Percentiles rank a stretch among this genome's conserved stretches.
phyloP scores from a whole-genome alignment of 2,888 invertebrate genomes.

The Rhingia rostrata region DNA sequence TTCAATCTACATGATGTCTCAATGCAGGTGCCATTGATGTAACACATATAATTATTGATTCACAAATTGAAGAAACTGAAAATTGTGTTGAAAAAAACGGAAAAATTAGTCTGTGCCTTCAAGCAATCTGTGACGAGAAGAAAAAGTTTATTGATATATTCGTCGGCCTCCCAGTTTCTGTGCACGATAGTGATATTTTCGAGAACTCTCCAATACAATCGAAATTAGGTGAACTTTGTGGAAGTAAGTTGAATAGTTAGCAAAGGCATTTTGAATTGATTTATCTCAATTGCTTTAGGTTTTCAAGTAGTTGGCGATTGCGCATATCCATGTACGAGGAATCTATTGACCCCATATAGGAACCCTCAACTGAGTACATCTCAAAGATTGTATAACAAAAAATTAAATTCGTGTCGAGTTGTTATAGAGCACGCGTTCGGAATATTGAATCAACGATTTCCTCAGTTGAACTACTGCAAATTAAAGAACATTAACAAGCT shows the following conservation, averaged over 20 bases:
- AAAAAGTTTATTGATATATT: no score
- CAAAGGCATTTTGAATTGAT: no score
- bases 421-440: not conserved
- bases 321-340: slow-evolving; percentile 49
- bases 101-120: no score
- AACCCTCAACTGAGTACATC: slow-evolving; percentile 33
- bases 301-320: slow-evolving; percentile 19
- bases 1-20: no score
- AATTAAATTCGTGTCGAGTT: slow-evolving; percentile 43
- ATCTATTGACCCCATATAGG: slow-evolving; percentile 46
- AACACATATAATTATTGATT: no score
- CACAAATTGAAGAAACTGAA: no score
- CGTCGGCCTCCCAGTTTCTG: no score
- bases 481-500: slow-evolving; percentile 11
- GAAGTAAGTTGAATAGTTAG: not conserved
- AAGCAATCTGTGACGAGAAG: no score
- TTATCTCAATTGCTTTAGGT: not conserved
- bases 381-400: slow-evolving; percentile 57
- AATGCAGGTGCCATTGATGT: no score
- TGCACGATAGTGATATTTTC: no score
- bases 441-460: slow-evolving; percentile 44
- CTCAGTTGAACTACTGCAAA: slow-evolving; percentile 30
- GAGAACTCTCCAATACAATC: not conserved
- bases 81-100: no score
- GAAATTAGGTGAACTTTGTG: not conserved